Conservation (phyloP, 2,113 vertebrate species). For the Chionis minor region DNA sequence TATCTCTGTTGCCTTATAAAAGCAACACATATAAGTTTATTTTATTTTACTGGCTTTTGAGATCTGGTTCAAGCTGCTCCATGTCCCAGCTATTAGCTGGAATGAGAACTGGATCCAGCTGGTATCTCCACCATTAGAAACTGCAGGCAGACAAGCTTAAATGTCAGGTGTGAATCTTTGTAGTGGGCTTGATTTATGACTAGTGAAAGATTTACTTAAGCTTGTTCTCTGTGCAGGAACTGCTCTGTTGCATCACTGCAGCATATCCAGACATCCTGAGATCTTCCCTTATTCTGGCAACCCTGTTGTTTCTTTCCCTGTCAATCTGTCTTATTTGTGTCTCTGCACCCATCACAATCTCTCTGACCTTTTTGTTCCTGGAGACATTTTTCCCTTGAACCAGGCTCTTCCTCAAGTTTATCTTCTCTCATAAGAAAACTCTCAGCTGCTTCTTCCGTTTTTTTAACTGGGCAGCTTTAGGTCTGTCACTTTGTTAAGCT, state of each 20-base stretch:
- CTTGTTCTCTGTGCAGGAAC: background rate
- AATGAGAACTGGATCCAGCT: background rate
- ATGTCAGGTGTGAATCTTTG: background rate
- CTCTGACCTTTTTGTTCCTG: background rate
- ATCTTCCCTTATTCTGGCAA: background rate
- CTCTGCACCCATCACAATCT: background rate
- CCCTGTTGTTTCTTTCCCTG: background rate
- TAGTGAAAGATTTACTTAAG: background rate
- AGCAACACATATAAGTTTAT: background rate
- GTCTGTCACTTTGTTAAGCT: background rate
- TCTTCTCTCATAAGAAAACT: background rate
- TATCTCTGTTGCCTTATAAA: background rate
- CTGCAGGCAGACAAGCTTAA: background rate
- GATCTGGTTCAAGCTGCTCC: background rate
- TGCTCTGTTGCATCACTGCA: background rate
- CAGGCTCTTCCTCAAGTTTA: background rate
- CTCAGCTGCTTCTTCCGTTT: background rate
- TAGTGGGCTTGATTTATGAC: background rate
- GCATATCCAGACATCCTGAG: background rate
- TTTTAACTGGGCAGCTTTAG: background rate
- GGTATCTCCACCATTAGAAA: background rate
- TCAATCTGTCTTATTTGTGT: background rate
- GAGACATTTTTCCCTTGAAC: background rate
- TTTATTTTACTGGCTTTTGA: background rate
- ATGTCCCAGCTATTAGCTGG: background rate